These are phyloP conservation scores for Proterorhinus semilunaris DNA, from an alignment of 2,113 vertebrate species.

Conservation along the genomic window DNA sequence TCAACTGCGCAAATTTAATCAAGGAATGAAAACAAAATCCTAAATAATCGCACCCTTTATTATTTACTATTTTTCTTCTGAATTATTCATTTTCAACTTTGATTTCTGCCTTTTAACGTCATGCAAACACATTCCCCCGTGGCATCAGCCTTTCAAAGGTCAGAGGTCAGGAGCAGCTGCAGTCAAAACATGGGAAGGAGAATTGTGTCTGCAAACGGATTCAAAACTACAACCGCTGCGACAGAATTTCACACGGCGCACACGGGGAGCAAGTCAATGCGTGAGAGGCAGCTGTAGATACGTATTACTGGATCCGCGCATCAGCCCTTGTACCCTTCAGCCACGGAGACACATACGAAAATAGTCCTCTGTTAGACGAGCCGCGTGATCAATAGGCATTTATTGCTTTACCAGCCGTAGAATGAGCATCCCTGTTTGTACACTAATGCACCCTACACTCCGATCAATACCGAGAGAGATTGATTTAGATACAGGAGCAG, in stretches of 20 bases:
- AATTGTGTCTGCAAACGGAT: background rate
- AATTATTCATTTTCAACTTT: background rate
- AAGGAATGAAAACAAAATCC: background rate
- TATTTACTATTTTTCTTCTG: background rate
- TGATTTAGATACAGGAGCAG: conserved; percentile 33
- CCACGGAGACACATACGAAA: conserved; percentile 20
- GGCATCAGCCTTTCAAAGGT: background rate
- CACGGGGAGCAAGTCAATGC: background rate
- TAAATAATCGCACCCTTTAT: background rate
- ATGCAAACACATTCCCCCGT: background rate
- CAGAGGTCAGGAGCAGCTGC: conserved; percentile 15
- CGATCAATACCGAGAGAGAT: conserved; percentile 48
- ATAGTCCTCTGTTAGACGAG: conserved; percentile 48
- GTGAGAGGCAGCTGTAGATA: background rate
- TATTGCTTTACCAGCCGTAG: conserved; percentile 48
- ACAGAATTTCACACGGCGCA: background rate
- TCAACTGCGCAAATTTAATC: no score
- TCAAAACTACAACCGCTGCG: conserved; percentile 1
- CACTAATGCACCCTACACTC: conserved; percentile 48
- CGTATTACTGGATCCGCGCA: conserved; percentile 6
- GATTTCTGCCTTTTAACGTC: background rate
- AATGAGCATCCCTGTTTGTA: conserved; percentile 47
- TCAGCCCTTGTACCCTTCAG: background rate
- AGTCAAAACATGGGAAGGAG: background rate
- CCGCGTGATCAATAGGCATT: conserved; percentile 59